Evolutionary conservation across 2,888 invertebrate species (phyloP), one percentile per base, ranked within the genome.

Genomic region (Orchesella flavescens): DNA sequence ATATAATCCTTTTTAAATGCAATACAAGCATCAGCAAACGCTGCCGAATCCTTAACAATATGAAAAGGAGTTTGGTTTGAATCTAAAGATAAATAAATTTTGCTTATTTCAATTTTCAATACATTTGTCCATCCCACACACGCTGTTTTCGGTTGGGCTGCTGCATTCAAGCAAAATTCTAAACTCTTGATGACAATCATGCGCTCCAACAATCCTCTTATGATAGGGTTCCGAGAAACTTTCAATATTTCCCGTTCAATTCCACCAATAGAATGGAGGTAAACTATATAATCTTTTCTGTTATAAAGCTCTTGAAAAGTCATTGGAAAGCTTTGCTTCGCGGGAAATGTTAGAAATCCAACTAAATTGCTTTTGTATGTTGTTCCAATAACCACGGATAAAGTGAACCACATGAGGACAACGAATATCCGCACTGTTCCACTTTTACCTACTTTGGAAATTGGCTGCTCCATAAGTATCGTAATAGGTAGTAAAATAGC

Each of bases 61-160:
- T n/a, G n/a, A n/a, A n/a, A n/a, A n/a, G n/a, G n/a, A n/a, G n/a
- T n/a, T n/a, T n/a, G n/a, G n/a, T n/a, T n/a, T n/a, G n/a, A n/a
- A n/a, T n/a, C n/a, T n/a, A n/a, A n/a, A n/a, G n/a, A n/a, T n/a
- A n/a, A n/a, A n/a, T n/a, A n/a, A n/a, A n/a, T n/a, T n/a, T n/a
- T n/a, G n/a, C n/a, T n/a, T n/a, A n/a, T n/a, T n/a, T n/a, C n/a
- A n/a, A n/a, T n/a, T n/a, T n/a, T n/a, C n/a, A n/a, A n/a, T n/a
- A n/a, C n/a, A n/a, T n/a, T n/a, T n/a, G n/a, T 78, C 77, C 77
- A 77, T 13, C 17, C 44, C 2, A 77, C 68, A 17, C 69, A 68
- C 4, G 63, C 77, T 0, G 55, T 21, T 1, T 59, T 1, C 15
- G 43, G 43, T 15, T 59, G 57, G 0, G 69, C n/a, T 9, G 77